Evolutionary conservation across 2,797 vertebrate genomes (phyloP).

Genomic region (Valencia hispanica): DNA sequence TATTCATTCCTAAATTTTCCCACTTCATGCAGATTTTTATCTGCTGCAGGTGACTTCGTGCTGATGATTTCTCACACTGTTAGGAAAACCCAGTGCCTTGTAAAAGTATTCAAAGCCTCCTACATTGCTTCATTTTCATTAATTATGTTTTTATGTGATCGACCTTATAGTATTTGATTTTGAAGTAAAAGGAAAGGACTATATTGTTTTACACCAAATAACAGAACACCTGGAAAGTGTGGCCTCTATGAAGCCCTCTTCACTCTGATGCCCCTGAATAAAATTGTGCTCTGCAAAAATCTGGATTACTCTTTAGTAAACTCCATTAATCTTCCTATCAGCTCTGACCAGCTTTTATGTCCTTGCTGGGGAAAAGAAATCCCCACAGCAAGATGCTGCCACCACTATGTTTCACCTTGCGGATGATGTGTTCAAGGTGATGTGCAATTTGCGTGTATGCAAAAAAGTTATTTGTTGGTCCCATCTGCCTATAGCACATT

Average conservation of each 20-base stretch:
- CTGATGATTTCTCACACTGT: too few species aligned
- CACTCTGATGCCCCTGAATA: not conserved
- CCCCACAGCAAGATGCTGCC: not conserved
- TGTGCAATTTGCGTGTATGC: not conserved
- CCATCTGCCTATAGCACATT: too few species aligned
- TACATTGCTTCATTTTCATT: not conserved
- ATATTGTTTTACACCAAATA: not conserved
- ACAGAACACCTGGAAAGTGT: not conserved
- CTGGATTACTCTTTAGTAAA: not conserved
- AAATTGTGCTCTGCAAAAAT: not conserved
- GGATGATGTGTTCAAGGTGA: not conserved
- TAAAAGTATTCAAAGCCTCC: not conserved
- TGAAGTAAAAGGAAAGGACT: not conserved
- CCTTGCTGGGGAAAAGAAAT: not conserved
- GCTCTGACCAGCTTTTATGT: not conserved
- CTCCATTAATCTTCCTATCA: not conserved
- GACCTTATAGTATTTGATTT: not conserved
- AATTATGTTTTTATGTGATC: not conserved
- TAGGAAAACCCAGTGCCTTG: too few species aligned
- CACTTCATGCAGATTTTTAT: too few species aligned
- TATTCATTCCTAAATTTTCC: slow-evolving; percentile 52
- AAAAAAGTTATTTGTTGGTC: not conserved
- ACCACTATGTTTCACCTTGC: not conserved
- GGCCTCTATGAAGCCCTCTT: not conserved
- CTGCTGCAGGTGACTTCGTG: too few species aligned